Base-by-base conservation (phyloP, 2,797 vertebrate genomes). In the Acrocephalus scirpaceus region DNA sequence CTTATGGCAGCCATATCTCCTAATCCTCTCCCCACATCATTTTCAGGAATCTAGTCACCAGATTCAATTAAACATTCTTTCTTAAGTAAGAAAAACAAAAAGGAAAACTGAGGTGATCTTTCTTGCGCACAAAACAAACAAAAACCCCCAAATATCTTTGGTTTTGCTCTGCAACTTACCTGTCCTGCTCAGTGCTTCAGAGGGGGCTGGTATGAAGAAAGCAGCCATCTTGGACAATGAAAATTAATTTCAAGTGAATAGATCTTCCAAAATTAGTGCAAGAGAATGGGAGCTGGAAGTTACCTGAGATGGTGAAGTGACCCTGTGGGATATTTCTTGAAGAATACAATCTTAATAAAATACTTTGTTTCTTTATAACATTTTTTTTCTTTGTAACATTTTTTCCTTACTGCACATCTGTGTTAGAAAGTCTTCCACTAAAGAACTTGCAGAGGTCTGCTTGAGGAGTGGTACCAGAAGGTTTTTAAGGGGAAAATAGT, bases 11-110 rank as follows among this genome's bases (percentile, higher is more conserved):
- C 53, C 2, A 0, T 40, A 27, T 25, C 22, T 73, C 64, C 57
- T 70, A 65, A 45, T 38, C 6, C 13, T 9, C 23, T 67, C 29
- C 36, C 50, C 34, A 67, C 50, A 60, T 42, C 18, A 32, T 66
- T 73, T 82, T 42, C 23, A 88, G 72, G 32, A 85, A 58, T 48
- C 26, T 53, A 26, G 34, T 69, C 56, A 62, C 11, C 30, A 47
- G 56, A 73, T 17, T 62, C 23, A 90, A 58, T 20, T 38, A 69
- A 77, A 50, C 34, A 3, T 23, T 85, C 32, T 65, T 94, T 77
- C 66, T 86, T 81, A 48, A 77, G 29, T 14, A 21, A 64, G 65
- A 81, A 69, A 90, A 92, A 66, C 17, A 19, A 80, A 86, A 38
- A 2, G 9, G 42, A 80, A 86, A 90, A 67, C 25, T 34, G 45